Conservation (phyloP, 2,888 invertebrate species). For the Mesorhabditis sp. region DNA sequence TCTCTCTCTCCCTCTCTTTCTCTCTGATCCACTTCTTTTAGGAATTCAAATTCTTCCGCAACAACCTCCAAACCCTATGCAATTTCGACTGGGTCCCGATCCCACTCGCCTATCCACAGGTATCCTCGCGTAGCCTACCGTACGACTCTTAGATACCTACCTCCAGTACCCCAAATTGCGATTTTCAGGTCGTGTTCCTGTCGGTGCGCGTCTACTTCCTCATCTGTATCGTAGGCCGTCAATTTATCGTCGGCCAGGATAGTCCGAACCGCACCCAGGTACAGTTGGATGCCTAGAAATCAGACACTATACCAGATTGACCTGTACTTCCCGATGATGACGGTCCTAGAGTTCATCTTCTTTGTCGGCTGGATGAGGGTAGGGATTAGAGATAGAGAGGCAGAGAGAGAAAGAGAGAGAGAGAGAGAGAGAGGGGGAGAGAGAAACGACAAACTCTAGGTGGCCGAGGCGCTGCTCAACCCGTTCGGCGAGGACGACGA, state of each 20-base stretch:
- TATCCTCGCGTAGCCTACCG: constrained; percentile 7
- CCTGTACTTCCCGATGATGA: constrained; percentile 43
- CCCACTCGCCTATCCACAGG: constrained; percentile 33
- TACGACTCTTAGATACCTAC: background rate
- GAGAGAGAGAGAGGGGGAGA: background rate
- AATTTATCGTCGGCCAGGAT: constrained; percentile 27
- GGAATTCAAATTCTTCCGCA: constrained; percentile 28
- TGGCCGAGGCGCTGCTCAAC: constrained; percentile 52
- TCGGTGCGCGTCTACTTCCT: constrained; percentile 39
- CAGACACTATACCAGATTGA: constrained; percentile 29
- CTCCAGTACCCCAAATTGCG: background rate
- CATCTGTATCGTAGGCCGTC: constrained; percentile 32
- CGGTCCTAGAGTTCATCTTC: constrained; percentile 41
- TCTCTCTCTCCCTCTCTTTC: background rate
- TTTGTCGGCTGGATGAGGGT: constrained; percentile 38
- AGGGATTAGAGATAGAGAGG: background rate
- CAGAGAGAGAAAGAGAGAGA: background rate
- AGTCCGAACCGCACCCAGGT: background rate
- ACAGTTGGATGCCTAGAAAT: background rate
- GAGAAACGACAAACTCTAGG: constrained; percentile 27
- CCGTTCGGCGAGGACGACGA: constrained; percentile 56
- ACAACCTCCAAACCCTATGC: constrained; percentile 27
- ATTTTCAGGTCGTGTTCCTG: constrained; percentile 35
- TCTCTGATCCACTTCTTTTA: constrained; percentile 3
- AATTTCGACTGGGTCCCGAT: constrained; percentile 40